Evolutionary conservation across 2,113 vertebrate species (phyloP), one percentile per base, ranked within the genome.

Genomic region (Sitta europaea): DNA sequence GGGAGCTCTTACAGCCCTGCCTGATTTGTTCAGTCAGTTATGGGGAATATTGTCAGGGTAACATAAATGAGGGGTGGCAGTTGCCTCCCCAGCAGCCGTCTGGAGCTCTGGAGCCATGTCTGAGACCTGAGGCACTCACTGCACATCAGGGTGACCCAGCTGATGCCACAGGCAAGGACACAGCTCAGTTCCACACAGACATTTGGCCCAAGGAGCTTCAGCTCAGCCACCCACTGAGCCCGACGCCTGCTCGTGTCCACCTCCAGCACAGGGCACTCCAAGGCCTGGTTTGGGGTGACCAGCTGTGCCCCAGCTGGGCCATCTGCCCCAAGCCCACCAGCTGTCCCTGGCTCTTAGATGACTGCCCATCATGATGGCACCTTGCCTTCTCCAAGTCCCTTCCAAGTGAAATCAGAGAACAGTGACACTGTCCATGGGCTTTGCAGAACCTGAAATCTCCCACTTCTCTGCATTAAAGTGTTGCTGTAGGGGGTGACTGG

Each of bases 141-240:
- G 77, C 59, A 66, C 9, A 1, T 23, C 65, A 54, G 45, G 71
- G 58, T 5, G 50, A 86, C 79, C 83, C 16, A 5, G 8, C 0
- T 2, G 62, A 20, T 9, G 22, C 70, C 3, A 0, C 5, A 8
- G 70, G 58, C 90, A 92, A 92, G 92, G 94, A 18, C 24, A 3
- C 1, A 0, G 38, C 51, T 79, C 74, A 63, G 61, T 22, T 59
- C 63, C 63, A 19, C 4, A 1, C 5, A 55, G 77, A 48, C 9
- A 2, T 29, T 20, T 22, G 61, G 33, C 61, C 84, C 1, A 4
- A 62, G 47, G 63, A 53, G 1, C 3, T 0, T 0, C 0, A 0
- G 63, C 50, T 54, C 63, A 87, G 77, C n/a, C 31, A 24, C 15
- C 10, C 1, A 0, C 47, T 0, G 5, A 78, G 53, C 66, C 21